Percentiles rank a stretch among this genome's conserved stretches.
These are phyloP conservation scores for Mycalesis mineus DNA, from an alignment of 2,888 invertebrate species.

Conservation along the genomic window DNA sequence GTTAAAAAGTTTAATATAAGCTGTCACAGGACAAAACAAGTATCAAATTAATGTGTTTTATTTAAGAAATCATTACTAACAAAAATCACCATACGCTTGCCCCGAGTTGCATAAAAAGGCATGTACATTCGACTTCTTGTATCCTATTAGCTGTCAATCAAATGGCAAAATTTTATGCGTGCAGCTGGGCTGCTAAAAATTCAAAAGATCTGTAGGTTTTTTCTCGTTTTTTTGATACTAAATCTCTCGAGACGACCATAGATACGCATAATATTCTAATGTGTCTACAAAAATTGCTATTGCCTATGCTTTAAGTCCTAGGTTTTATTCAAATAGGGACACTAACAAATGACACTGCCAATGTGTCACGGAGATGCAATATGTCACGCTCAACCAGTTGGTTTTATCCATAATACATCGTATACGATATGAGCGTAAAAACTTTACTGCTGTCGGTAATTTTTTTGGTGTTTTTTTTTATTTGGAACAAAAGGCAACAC, in stretches of 20 bases:
- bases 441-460: slow-evolving; percentile 34
- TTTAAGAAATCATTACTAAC: slow-evolving; percentile 41
- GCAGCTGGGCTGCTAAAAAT: slow-evolving; percentile 25
- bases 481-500: slow-evolving; percentile 8
- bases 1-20: not conserved
- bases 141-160: slow-evolving; percentile 24
- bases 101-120: slow-evolving; percentile 45
- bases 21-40: slow-evolving; percentile 42
- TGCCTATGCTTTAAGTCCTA: slow-evolving; percentile 42
- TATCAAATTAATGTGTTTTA: slow-evolving; percentile 45
- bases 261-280: slow-evolving; percentile 37
- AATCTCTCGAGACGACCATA: slow-evolving; percentile 31
- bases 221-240: slow-evolving; percentile 10
- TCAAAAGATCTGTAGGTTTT: slow-evolving; percentile 12
- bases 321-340: slow-evolving; percentile 62
- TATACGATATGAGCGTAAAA: slow-evolving; percentile 46
- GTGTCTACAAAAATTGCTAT: slow-evolving; percentile 35
- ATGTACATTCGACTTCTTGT: slow-evolving; percentile 41
- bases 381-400: slow-evolving; percentile 69
- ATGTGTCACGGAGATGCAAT: slow-evolving; percentile 65
- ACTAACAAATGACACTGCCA: slow-evolving; percentile 67
- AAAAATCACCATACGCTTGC: slow-evolving; percentile 51
- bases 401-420: slow-evolving; percentile 68
- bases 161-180: slow-evolving; percentile 14
- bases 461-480: slow-evolving; percentile 14